Conservation (phyloP, 2,113 vertebrate species). For the Athene cunicularia region DNA sequence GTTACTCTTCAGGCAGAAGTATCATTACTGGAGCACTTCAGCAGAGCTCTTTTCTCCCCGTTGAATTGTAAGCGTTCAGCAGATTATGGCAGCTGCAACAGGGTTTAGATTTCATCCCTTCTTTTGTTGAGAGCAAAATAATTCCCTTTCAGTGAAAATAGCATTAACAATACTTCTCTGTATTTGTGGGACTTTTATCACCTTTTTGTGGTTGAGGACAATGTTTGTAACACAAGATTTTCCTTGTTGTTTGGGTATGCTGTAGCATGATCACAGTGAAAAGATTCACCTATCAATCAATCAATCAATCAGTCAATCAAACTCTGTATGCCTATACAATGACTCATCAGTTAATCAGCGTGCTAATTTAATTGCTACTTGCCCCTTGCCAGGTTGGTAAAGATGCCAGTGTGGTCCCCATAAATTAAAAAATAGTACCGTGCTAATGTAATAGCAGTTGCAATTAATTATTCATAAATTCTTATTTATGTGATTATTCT, state of each 20-base stretch:
- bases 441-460: conserved; percentile 39
- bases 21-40: conserved; percentile 33
- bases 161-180: neutral
- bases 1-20: conserved; percentile 33
- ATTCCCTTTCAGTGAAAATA: neutral
- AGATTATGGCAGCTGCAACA: conserved; percentile 16
- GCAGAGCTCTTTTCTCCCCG: neutral
- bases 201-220: neutral
- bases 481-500: conserved; percentile 74
- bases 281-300: neutral
- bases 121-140: conserved; percentile 44
- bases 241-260: neutral
- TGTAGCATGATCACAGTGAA: neutral
- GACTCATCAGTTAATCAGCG: neutral
- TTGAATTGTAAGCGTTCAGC: neutral
- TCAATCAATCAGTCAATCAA: neutral
- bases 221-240: neutral
- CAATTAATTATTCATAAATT: conserved; percentile 76
- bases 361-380: conserved; percentile 37
- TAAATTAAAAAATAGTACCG: conserved; percentile 66
- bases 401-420: neutral
- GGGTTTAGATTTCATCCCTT: conserved; percentile 30
- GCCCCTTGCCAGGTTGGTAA: neutral
- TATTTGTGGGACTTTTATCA: neutral
- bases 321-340: neutral